Percentiles rank a stretch among this genome's conserved stretches.
phyloP scores from a whole-genome alignment of 2,888 invertebrate species.

The Myopa tessellatipennis region DNA sequence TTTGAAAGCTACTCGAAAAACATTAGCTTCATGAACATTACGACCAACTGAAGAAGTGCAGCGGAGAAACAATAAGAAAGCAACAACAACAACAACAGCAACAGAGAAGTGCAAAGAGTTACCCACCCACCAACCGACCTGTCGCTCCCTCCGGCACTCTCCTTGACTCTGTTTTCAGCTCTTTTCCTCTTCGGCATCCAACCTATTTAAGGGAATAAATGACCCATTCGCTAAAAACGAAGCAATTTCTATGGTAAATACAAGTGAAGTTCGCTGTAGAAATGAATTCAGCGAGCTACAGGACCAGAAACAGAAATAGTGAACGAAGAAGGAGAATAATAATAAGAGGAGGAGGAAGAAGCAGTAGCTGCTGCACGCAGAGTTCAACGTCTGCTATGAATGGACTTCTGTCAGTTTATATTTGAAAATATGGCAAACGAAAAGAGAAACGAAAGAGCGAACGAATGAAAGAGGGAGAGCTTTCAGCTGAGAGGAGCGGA shows the following conservation, averaged over 20 bases:
- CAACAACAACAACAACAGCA: background rate
- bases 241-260: constrained; percentile 31
- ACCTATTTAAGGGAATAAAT: background rate
- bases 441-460: constrained; percentile 9
- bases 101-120: background rate
- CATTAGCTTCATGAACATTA: constrained; percentile 1
- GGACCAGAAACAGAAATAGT: background rate
- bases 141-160: background rate
- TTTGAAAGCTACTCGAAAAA: background rate
- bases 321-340: background rate
- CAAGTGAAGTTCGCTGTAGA: background rate
- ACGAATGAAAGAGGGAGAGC: background rate
- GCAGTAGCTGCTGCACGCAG: background rate
- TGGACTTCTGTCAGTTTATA: constrained; percentile 37
- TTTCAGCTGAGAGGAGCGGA: background rate
- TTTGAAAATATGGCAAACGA: constrained; percentile 37
- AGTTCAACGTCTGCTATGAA: constrained; percentile 36
- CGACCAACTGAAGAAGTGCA: background rate
- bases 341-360: background rate
- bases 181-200: background rate
- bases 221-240: constrained; percentile 7
- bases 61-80: background rate
- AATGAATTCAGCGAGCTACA: background rate
- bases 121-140: too few relatives aligned
- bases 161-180: background rate